A percentile compares a stretch with the other conserved stretches of the same genome.
Conservation (phyloP, 2,113 vertebrate species). For the Acrocephalus arundinaceus region DNA sequence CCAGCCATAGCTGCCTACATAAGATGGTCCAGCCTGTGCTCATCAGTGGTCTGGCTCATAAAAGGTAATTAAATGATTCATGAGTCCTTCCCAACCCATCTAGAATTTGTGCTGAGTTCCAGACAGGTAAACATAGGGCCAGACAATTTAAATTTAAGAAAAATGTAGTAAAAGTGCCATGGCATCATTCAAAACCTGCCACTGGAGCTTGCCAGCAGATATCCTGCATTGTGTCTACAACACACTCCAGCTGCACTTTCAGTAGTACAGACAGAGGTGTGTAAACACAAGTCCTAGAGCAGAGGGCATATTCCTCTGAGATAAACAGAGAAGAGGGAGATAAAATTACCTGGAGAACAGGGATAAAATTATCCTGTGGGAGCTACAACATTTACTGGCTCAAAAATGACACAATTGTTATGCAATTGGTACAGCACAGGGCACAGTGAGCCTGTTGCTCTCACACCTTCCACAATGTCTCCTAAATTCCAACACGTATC, state of each 20-base stretch:
- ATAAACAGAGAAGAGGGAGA: too few relatives aligned
- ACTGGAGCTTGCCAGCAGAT: background rate
- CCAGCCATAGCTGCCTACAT: background rate
- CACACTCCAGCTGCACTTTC: background rate
- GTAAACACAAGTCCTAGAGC: background rate
- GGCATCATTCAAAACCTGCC: background rate
- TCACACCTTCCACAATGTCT: background rate
- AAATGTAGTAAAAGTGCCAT: background rate
- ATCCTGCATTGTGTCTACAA: background rate
- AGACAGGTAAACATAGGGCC: background rate
- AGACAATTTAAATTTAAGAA: background rate
- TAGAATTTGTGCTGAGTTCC: background rate
- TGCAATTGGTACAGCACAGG: background rate
- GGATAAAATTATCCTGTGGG: background rate
- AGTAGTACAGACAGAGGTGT: background rate
- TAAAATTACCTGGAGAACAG: background rate
- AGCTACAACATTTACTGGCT: background rate
- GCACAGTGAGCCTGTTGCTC: background rate
- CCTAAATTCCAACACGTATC: background rate
- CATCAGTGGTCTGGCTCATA: background rate
- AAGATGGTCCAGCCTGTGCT: background rate
- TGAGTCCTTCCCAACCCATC: background rate
- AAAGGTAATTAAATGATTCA: background rate
- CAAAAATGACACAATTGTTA: rapidly evolving
- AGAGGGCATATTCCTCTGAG: background rate